Conservation (phyloP, 2,113 vertebrate genomes). For the Strix aluco region DNA sequence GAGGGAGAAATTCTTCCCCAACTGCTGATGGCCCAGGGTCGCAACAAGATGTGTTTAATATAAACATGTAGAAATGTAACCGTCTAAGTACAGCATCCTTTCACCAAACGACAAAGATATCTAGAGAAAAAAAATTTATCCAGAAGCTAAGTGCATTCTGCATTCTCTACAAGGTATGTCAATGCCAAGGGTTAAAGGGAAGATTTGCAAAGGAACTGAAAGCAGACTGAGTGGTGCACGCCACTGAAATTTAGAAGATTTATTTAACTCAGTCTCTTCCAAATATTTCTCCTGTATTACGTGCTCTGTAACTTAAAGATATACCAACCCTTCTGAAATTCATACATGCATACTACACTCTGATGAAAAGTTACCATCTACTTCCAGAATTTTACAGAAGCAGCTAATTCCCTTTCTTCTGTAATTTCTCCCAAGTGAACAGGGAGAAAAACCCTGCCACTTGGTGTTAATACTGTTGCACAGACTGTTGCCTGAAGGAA, state of each 20-base stretch:
- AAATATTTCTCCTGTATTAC: background rate
- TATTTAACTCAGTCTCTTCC: background rate
- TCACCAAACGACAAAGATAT: background rate
- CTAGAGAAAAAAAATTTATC: background rate
- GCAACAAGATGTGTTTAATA: too few relatives aligned
- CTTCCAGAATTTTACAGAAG: background rate
- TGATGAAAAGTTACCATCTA: background rate
- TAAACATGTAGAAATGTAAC: background rate
- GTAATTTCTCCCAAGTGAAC: background rate
- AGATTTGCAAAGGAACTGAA: background rate
- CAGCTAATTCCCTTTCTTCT: background rate
- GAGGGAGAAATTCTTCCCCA: background rate
- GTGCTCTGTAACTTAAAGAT: background rate
- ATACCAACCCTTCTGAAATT: background rate
- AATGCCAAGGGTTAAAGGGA: background rate
- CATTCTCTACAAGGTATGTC: rapidly evolving
- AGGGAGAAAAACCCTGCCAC: constrained; percentile 19
- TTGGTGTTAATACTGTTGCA: constrained; percentile 45
- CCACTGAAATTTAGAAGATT: background rate
- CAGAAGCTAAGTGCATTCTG: background rate
- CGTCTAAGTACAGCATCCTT: background rate
- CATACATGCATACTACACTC: background rate
- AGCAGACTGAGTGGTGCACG: too few relatives aligned
- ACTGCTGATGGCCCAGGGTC: background rate
- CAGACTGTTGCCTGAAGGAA: constrained; percentile 57